Conservation (phyloP, 1,140 invertebrate genomes). For the Nixonia krombeini region DNA sequence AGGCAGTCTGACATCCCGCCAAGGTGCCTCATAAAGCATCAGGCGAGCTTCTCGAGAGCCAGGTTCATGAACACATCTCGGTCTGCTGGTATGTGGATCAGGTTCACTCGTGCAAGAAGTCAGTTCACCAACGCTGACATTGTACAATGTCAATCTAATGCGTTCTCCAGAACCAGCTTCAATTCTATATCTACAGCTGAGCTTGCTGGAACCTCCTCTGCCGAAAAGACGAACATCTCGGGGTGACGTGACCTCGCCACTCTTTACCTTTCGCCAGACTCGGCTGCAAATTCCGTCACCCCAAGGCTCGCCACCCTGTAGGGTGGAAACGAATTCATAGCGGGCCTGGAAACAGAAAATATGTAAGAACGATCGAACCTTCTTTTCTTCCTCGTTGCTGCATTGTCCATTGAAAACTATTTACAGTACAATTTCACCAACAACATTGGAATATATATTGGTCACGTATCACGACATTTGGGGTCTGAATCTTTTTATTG, state of each 20-base stretch:
- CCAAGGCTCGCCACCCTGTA: conserved; percentile 80
- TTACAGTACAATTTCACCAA: too few relatives aligned
- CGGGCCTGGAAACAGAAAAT: conserved; percentile 60
- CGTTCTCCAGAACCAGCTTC: conserved; percentile 78
- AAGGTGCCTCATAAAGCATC: conserved; percentile 77
- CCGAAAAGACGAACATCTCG: conserved; percentile 84
- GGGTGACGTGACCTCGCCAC: conserved; percentile 78
- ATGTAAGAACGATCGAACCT: too few relatives aligned
- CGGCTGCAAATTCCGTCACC: conserved; percentile 73
- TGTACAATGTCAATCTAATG: conserved; percentile 78
- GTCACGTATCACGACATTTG: too few relatives aligned
- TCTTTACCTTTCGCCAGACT: conserved; percentile 72
- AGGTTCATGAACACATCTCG: conserved; percentile 72
- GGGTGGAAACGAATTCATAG: conserved; percentile 89
- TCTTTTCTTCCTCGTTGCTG: too few relatives aligned
- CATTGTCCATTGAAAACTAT: too few relatives aligned
- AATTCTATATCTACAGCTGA: conserved; percentile 83
- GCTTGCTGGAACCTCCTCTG: conserved; percentile 79
- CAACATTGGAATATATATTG: too few relatives aligned
- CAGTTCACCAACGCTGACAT: conserved; percentile 78
- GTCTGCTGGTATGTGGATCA: conserved; percentile 80
- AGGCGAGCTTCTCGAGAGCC: conserved; percentile 74
- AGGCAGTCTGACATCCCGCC: conserved; percentile 76
- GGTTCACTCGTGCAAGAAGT: conserved; percentile 78
- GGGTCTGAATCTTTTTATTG: too few relatives aligned